These are phyloP conservation scores for Athalia cordata DNA, from an alignment of 2,888 invertebrate genomes.

Conservation along the genomic window DNA sequence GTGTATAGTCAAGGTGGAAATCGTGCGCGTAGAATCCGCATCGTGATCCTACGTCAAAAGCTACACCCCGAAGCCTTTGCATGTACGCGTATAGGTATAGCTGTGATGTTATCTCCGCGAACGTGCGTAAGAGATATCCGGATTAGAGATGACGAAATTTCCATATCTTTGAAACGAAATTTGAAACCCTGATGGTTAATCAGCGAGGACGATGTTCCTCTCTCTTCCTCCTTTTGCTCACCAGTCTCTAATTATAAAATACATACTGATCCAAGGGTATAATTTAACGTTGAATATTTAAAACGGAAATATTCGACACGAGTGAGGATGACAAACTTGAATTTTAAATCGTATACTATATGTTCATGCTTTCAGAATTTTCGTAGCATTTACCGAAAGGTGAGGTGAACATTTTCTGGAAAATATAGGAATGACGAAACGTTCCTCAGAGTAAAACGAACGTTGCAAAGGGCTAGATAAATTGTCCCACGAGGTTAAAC, in stretches of 20 bases:
- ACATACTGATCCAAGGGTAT: background rate
- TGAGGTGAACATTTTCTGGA: background rate
- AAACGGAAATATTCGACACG: background rate
- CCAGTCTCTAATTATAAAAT: background rate
- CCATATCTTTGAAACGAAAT: slow-evolving; percentile 6
- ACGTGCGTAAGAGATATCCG: slow-evolving; percentile 15
- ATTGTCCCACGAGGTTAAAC: slow-evolving; percentile 35
- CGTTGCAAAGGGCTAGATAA: slow-evolving; percentile 21
- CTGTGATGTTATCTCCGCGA: background rate
- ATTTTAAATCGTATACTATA: background rate
- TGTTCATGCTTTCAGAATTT: too few relatives aligned
- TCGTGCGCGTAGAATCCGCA: background rate
- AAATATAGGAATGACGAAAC: slow-evolving; percentile 17
- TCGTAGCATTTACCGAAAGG: too few relatives aligned
- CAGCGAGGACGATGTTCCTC: background rate
- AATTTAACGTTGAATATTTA: background rate
- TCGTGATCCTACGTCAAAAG: background rate
- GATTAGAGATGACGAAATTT: slow-evolving; percentile 5
- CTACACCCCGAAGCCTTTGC: background rate
- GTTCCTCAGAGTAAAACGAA: background rate
- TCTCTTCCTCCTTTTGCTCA: too few relatives aligned
- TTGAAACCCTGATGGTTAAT: slow-evolving; percentile 5
- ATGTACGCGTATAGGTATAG: background rate
- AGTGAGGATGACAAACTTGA: background rate
- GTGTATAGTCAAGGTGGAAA: background rate